phyloP scores from a whole-genome alignment of 1,140 invertebrate species.

The Ceratosolen fusciceps region DNA sequence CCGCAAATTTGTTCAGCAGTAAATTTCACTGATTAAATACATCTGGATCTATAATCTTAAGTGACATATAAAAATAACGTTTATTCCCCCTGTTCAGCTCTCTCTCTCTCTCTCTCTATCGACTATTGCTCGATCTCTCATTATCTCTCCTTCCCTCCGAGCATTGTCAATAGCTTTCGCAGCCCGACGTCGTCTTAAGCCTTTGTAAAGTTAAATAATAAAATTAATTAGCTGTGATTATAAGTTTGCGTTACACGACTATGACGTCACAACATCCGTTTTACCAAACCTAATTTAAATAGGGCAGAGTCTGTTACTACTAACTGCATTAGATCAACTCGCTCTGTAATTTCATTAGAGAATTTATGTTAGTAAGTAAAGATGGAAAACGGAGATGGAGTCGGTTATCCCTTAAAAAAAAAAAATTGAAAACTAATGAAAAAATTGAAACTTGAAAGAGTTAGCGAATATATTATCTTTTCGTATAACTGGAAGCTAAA shows the following conservation, averaged over 20 bases:
- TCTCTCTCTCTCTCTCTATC: neutral
- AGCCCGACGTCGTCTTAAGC: neutral
- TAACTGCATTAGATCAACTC: neutral
- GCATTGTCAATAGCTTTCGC: neutral
- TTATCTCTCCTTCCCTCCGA: too few relatives aligned
- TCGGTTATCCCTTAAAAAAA: too few relatives aligned
- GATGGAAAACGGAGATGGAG: neutral
- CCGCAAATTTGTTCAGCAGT: neutral
- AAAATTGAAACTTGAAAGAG: neutral
- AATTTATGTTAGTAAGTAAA: neutral
- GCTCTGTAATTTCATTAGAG: neutral
- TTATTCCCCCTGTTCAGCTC: too few relatives aligned
- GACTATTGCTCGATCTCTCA: too few relatives aligned
- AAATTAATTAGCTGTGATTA: neutral
- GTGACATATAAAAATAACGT: neutral
- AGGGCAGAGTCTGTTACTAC: neutral
- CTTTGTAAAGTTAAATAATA: neutral
- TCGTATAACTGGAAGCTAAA: neutral
- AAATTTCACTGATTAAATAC: neutral
- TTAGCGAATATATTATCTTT: too few relatives aligned
- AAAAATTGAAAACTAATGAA: neutral
- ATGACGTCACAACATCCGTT: conserved; percentile 15
- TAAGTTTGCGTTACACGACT: neutral
- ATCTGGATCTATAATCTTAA: too few relatives aligned
- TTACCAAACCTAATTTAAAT: conserved; percentile 7